These are phyloP conservation scores for Xestia c-nigrum DNA, from an alignment of 2,888 invertebrate genomes.

Conservation along the genomic window DNA sequence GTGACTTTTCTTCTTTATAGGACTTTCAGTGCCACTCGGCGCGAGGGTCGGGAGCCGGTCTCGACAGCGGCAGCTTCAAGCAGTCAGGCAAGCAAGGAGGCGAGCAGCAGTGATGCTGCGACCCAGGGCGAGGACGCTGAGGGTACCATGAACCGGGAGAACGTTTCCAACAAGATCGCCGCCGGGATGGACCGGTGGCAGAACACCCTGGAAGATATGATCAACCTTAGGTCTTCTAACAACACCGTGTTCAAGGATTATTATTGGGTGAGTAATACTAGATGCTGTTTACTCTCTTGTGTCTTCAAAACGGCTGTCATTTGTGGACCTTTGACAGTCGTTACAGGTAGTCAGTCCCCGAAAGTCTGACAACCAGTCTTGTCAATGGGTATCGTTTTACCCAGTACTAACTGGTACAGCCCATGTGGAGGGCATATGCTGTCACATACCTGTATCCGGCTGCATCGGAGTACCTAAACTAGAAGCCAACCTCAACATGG, in stretches of 20 bases:
- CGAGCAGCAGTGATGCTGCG: conserved; percentile 74
- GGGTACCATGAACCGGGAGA: conserved; percentile 84
- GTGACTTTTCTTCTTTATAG: conserved; percentile 68
- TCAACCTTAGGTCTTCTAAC: conserved; percentile 84
- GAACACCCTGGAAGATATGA: conserved; percentile 88
- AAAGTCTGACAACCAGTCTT: neutral
- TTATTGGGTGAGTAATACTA: conserved; percentile 87
- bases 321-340: neutral
- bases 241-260: conserved; percentile 91
- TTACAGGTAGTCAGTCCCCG: neutral
- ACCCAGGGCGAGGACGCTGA: conserved; percentile 70
- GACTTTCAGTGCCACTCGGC: conserved; percentile 78
- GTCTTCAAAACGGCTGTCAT: neutral
- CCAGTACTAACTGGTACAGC: neutral
- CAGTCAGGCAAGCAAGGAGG: conserved; percentile 31
- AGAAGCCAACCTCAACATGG: neutral
- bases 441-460: too few species aligned
- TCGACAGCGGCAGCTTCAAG: conserved; percentile 31
- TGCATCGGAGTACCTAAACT: too few species aligned
- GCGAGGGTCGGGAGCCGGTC: conserved; percentile 61
- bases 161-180: conserved; percentile 85
- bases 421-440: too few species aligned
- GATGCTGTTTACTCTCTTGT: neutral
- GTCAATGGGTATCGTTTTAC: neutral
- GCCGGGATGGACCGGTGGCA: conserved; percentile 90